Evolutionary conservation across 2,797 vertebrate species (phyloP).

Genomic region (Aotus griseimembra): DNA sequence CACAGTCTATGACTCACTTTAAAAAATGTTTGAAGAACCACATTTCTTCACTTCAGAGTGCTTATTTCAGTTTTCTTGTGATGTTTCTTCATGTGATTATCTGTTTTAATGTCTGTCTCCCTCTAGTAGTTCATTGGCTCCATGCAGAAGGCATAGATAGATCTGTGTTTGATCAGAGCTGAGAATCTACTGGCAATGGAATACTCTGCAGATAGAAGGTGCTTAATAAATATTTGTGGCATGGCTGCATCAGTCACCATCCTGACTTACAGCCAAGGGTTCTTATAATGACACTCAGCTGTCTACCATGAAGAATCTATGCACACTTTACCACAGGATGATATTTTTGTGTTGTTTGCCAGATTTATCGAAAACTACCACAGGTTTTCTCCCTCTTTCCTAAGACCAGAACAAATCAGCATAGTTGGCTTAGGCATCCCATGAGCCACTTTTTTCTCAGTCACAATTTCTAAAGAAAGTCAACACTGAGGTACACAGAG

Average conservation of each 20-base stretch:
- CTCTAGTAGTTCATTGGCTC: neutral
- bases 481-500: neutral
- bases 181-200: neutral
- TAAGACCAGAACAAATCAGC: conserved; percentile 14
- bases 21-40: neutral
- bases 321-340: neutral
- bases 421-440: neutral
- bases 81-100: neutral
- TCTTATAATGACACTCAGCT: neutral
- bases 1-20: neutral
- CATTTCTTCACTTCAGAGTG: neutral
- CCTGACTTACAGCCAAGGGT: neutral
- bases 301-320: neutral
- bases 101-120: neutral
- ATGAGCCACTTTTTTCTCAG: neutral
- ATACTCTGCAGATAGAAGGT: neutral
- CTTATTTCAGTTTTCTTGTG: neutral
- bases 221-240: neutral
- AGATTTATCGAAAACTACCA: neutral
- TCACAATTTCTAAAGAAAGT: neutral
- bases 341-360: neutral
- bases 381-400: neutral
- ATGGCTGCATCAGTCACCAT: no score
- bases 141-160: neutral
- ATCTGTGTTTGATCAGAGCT: neutral